phyloP scores from a whole-genome alignment of 2,797 vertebrate species.

The Gallinago solitaria region DNA sequence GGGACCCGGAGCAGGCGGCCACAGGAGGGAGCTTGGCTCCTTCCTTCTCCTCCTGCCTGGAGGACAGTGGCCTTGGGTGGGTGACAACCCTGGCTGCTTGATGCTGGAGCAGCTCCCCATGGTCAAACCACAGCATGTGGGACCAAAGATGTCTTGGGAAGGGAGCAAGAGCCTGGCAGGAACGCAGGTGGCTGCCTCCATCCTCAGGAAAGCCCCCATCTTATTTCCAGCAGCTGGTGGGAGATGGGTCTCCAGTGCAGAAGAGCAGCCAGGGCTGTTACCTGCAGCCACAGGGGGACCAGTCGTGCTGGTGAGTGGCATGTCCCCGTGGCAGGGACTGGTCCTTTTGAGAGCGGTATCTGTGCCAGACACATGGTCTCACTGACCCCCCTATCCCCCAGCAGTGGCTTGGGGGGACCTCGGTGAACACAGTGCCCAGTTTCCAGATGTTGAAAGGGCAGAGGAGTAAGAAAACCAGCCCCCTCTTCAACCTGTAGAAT shows the following conservation, averaged over 20 bases:
- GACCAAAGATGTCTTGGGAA: not conserved
- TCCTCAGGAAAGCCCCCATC: not conserved
- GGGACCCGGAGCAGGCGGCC: not conserved
- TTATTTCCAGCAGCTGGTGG: not conserved
- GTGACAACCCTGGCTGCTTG: not conserved
- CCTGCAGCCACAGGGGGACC: not conserved
- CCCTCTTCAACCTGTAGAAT: rapidly evolving
- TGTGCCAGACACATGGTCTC: not conserved
- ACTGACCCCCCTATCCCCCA: rapidly evolving
- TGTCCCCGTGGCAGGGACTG: not conserved
- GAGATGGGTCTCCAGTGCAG: not conserved
- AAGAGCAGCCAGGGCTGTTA: rapidly evolving
- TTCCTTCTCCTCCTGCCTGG: not conserved
- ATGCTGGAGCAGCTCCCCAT: not conserved
- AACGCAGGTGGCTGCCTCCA: not conserved
- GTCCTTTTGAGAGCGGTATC: not conserved
- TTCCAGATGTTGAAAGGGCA: not conserved
- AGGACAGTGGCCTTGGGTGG: not conserved
- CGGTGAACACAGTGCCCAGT: rapidly evolving
- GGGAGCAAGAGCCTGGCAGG: not conserved
- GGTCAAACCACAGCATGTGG: rapidly evolving
- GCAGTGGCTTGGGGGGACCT: not conserved
- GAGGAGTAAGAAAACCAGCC: not conserved
- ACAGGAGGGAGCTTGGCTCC: slow-evolving; percentile 67
- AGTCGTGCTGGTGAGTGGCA: not conserved